A percentile compares a stretch with the other conserved stretches of the same genome.
Evolutionary conservation across 2,797 vertebrate genomes (phyloP).

Genomic region (Melanotaenia pygmaea): DNA sequence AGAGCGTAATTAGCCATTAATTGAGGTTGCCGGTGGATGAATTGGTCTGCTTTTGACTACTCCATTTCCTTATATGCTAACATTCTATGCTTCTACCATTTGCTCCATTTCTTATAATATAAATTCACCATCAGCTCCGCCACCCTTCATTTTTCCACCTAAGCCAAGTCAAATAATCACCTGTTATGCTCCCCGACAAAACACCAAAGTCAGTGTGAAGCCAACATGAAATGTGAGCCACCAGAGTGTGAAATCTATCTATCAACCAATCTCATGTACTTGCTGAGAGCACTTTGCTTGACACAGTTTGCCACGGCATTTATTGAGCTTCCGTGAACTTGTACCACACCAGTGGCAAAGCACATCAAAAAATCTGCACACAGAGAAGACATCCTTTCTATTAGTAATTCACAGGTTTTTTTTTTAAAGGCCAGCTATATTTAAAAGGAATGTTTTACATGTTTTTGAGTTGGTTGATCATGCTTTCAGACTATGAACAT

Average conservation of each 20-base stretch:
- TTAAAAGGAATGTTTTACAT: slow-evolving; percentile 6
- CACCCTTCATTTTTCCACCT: background rate
- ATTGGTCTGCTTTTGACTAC: background rate
- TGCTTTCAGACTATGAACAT: slow-evolving; percentile 1
- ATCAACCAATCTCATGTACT: slow-evolving; percentile 63
- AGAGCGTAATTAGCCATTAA: background rate
- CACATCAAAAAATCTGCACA: slow-evolving; percentile 15
- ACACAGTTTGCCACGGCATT: slow-evolving; percentile 53
- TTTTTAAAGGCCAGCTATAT: slow-evolving; percentile 6
- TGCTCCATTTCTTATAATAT: background rate
- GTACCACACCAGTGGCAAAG: slow-evolving; percentile 34
- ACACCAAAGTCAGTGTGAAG: slow-evolving; percentile 63
- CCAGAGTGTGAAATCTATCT: slow-evolving; percentile 74
- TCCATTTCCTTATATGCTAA: background rate
- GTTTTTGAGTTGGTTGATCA: slow-evolving; percentile 24
- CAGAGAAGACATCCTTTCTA: slow-evolving; percentile 12
- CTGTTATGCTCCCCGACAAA: slow-evolving; percentile 74
- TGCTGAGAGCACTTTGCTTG: slow-evolving; percentile 44
- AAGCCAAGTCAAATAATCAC: slow-evolving; percentile 73
- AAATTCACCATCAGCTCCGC: background rate
- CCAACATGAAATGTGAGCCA: slow-evolving; percentile 56
- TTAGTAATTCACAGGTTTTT: slow-evolving; percentile 11
- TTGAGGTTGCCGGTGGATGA: background rate
- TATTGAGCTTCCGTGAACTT: slow-evolving; percentile 50
- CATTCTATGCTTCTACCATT: background rate